Evolutionary conservation across 2,113 vertebrate species (phyloP), one percentile per base, ranked within the genome.

Genomic region (Recurvirostra avosetta): DNA sequence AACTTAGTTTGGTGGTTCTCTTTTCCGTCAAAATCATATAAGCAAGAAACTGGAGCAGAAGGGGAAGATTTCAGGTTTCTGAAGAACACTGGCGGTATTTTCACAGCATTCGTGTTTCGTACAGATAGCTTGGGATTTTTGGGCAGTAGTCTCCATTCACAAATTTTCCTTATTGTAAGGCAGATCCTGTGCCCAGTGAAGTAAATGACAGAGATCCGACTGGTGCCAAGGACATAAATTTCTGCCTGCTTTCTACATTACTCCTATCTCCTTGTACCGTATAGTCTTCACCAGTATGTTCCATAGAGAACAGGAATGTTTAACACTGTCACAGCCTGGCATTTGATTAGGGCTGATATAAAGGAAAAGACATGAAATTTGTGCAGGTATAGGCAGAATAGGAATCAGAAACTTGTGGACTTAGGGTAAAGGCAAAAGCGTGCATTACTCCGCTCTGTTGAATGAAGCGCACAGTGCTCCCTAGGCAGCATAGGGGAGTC

Each of bases 401-500:
- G 32, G 22, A 84, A 34, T 30, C 11, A 30, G 76, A 91, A 76
- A 56, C 13, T 20, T 49, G 25, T 16, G 27, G 30, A 3, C 10
- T 65, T 21, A 14, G 18, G 61, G 21, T 6, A 71, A 49, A 59
- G 32, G 16, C 19, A 63, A 34, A 82, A 72, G 6, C 1, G 4
- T 18, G 16, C 10, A 21, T 53, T 14, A 1, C 12, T 61, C 41
- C 13, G 2, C 16, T 74, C 43, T 56, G 55, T 10, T 5, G 1
- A 74, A 78, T 18, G 27, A 77, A 56, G 20, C 1, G 14, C 5
- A 5, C 3, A 0, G 7, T 49, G 38, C 49, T 92, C 19, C 47
- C 43, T 25, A 4, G 3, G 15, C 1, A 4, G 17, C n/a, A 15
- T 0, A 40, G 47, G 8, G 52, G 32, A 34, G 22, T n/a, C 26